phyloP scores from a whole-genome alignment of 1,140 invertebrate species.

The Octopus bimaculoides region DNA sequence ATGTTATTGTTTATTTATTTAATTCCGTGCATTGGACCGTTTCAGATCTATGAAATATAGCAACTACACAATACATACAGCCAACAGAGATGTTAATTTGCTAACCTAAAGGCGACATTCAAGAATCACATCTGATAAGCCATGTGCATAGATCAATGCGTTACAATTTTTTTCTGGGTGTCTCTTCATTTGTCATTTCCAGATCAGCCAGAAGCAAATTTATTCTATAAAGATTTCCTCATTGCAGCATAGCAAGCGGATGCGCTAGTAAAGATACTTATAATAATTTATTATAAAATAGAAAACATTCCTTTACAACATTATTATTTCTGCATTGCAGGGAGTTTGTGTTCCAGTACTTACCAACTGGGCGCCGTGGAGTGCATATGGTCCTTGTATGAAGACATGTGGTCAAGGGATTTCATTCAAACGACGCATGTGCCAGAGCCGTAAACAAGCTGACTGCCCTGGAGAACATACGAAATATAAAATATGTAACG shows the following conservation, averaged over 20 bases:
- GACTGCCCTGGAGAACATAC: constrained; percentile 3
- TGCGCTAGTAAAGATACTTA: background rate
- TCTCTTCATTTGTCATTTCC: background rate
- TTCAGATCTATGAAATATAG: too few species aligned
- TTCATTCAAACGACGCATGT: background rate
- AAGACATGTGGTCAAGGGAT: background rate
- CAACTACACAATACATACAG: too few species aligned
- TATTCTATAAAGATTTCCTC: background rate
- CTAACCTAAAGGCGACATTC: too few species aligned
- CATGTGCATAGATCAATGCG: too few species aligned
- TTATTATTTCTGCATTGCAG: background rate
- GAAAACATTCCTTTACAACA: background rate
- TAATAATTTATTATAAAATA: background rate
- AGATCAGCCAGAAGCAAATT: background rate
- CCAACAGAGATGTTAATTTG: too few species aligned
- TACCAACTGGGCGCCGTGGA: background rate
- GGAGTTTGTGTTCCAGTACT: background rate
- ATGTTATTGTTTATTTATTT: too few species aligned
- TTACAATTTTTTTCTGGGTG: too few species aligned
- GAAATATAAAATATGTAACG: background rate
- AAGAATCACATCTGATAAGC: too few species aligned
- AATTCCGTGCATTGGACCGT: too few species aligned
- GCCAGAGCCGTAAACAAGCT: background rate
- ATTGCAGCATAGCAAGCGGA: background rate
- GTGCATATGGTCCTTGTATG: background rate